These are phyloP conservation scores for Lycocerus yunnanus DNA, from an alignment of 2,888 invertebrate species.

Conservation along the genomic window DNA sequence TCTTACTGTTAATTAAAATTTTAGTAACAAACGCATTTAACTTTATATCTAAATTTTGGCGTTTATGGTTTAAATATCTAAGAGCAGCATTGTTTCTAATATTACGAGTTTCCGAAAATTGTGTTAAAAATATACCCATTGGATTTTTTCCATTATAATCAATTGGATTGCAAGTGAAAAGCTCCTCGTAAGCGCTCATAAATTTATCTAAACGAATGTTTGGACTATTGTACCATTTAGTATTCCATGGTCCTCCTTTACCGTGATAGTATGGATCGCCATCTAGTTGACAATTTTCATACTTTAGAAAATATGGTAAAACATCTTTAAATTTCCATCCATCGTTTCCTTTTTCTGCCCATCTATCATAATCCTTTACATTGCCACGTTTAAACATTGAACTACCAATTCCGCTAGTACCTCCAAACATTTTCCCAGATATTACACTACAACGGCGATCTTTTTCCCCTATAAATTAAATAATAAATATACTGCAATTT, in stretches of 20 bases:
- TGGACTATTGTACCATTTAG: not conserved
- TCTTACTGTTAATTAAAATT: slow-evolving; percentile 50
- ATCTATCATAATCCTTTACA: slow-evolving; percentile 81
- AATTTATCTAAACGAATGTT: not conserved
- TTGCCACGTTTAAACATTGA: slow-evolving; percentile 93
- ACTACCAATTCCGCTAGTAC: slow-evolving; percentile 76
- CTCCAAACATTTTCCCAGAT: no score
- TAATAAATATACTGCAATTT: no score
- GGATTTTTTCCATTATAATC: slow-evolving; percentile 71
- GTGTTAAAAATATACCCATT: slow-evolving; percentile 60
- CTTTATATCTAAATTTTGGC: slow-evolving; percentile 60
- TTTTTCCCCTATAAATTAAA: no score
- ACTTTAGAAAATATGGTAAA: slow-evolving; percentile 83
- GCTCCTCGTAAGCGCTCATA: not conserved
- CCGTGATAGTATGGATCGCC: slow-evolving; percentile 61
- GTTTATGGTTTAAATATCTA: slow-evolving; percentile 51
- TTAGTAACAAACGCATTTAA: slow-evolving; percentile 58
- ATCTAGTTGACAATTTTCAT: slow-evolving; percentile 80
- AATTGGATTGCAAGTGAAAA: slow-evolving; percentile 57
- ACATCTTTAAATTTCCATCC: slow-evolving; percentile 72
- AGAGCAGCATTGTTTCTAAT: slow-evolving; percentile 61
- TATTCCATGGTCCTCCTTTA: slow-evolving; percentile 57
- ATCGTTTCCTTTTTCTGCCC: slow-evolving; percentile 78
- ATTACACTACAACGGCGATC: no score
- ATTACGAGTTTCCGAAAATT: slow-evolving; percentile 58